These are phyloP conservation scores for Laticauda laticaudata DNA, from an alignment of 2,113 vertebrate species.

Conservation along the genomic window DNA sequence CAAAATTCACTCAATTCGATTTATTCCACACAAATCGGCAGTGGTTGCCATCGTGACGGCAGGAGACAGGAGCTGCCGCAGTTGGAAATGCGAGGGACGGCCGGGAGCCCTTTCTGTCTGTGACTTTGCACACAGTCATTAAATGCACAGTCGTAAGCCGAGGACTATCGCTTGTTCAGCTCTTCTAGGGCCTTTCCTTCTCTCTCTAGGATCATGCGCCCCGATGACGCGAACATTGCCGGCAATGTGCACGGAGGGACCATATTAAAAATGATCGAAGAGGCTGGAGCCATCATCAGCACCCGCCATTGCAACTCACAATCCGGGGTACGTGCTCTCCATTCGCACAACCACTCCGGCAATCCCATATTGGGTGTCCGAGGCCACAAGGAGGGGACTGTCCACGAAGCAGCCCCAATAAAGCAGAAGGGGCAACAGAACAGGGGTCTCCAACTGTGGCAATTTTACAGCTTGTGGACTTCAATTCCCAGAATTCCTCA, in stretches of 20 bases:
- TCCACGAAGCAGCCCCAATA: neutral
- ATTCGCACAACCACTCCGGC: neutral
- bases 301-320: conserved; percentile 92
- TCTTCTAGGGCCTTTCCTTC: too few species aligned
- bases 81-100: neutral
- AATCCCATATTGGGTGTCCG: neutral
- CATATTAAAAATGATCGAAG: conserved; percentile 97
- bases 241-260: conserved; percentile 92
- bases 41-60: neutral
- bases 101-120: neutral
- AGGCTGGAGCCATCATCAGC: conserved; percentile 90
- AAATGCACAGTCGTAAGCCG: neutral
- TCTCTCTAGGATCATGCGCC: conserved; percentile 85
- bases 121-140: too few species aligned
- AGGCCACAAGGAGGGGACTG: neutral
- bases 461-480: too few species aligned
- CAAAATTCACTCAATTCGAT: neutral
- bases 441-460: too few species aligned
- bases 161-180: neutral
- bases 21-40: neutral
- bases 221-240: conserved; percentile 88
- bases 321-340: conserved; percentile 69
- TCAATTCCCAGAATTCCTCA: too few species aligned
- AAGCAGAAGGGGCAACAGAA: neutral
- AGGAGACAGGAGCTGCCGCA: neutral